Conservation (phyloP, 2,113 vertebrate species). For the Mellivora capensis region DNA sequence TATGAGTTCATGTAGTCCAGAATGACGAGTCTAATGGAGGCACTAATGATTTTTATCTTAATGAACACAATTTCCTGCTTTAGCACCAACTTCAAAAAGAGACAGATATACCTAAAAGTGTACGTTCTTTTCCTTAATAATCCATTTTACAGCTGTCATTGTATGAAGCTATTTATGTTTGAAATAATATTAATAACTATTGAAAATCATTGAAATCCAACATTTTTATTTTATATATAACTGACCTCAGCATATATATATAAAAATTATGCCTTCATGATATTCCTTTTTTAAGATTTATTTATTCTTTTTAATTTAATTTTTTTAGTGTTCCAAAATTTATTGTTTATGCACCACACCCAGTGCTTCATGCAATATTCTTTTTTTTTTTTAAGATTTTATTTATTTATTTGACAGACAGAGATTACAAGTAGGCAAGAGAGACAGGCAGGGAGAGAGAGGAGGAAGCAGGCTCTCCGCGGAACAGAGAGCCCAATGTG, state of each 20-base stretch:
- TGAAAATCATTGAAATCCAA: background rate
- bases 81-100: background rate
- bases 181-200: background rate
- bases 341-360: too few relatives aligned
- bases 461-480: too few relatives aligned
- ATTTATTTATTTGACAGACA: too few relatives aligned
- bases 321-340: too few relatives aligned
- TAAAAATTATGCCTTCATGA: background rate
- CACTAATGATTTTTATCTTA: background rate
- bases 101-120: background rate
- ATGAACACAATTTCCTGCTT: background rate
- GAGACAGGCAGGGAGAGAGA: too few relatives aligned
- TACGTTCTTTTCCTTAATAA: background rate
- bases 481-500: too few relatives aligned
- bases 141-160: background rate
- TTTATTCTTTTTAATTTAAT: too few relatives aligned
- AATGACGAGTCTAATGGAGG: background rate
- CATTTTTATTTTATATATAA: background rate
- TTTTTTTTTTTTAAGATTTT: too few relatives aligned
- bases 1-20: background rate
- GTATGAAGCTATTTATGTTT: background rate
- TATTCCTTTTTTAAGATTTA: too few relatives aligned
- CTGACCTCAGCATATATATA: background rate
- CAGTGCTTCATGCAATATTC: too few relatives aligned
- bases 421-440: too few relatives aligned